Evolutionary conservation across 2,113 vertebrate genomes (phyloP), one percentile per base, ranked within the genome.

Genomic region (Urocolius indicus): DNA sequence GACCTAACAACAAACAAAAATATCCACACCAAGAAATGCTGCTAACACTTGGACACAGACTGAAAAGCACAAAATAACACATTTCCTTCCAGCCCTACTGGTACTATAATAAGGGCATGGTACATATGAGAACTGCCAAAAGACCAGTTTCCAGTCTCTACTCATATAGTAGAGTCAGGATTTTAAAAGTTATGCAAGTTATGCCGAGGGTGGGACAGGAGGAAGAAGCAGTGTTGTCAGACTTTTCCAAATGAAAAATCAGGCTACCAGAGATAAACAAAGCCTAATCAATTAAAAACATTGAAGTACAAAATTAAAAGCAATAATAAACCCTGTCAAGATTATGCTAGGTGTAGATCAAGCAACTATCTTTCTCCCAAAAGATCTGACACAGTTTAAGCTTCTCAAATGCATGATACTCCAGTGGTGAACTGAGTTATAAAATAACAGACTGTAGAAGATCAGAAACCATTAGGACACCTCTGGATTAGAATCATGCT

Each of bases 1-100:
- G 93, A 95, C 94, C 93, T 90, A 90, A 90, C 48, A 90, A 68
- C 61, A 90, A 94, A 86, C 57, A 72, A 81, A 96, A 96, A 92
- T 43, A 82, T 72, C 76, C 76, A 78, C 76, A 88, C 24, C 61
- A 59, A 65, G 85, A 73, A 93, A 92, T 19, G 45, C 61, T 95
- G 83, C 71, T 95, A 96, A 75, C 68, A 71, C 52, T 17, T 32
- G 62, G 27, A 84, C 34, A 52, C 66, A 69, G 51, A 29, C 19
- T 73, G 88, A 89, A 95, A 24, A 90, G 68, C 54, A n/a, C 41
- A 68, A 95, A 96, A 86, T 32, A 84, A 87, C 32, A 13, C n/a
- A 57, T 19, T 0, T 0, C n/a, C 38, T 94, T 94, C 52, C 68
- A 88, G 55, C 57, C 61, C 45, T 72, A 23, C 45, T 58, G 26